Base-by-base conservation (phyloP, 2,888 invertebrate species). In the Tolmerus cingulatus region DNA sequence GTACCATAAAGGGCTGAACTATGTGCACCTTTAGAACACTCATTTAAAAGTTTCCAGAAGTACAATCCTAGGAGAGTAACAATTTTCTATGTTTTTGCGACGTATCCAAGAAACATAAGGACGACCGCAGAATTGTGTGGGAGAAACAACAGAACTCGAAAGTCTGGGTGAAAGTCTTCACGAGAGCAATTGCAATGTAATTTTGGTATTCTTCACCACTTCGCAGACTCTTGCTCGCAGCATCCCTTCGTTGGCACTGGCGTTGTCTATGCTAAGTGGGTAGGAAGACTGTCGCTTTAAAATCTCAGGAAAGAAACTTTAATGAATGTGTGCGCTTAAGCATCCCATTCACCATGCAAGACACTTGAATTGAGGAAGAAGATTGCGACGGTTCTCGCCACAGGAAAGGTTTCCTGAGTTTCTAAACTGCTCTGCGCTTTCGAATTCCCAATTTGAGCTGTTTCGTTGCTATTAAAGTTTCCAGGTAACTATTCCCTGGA, bases 1-100 rank as follows among this genome's bases (percentile, higher is more conserved):
- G 84, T 84, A 84, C 84, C 84, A 84, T 84, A 84, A 84, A 84
- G 84, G 84, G 84, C 66, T 84, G 84, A 84, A 84, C 84, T 84
- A 84, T 84, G 84, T 84, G 57, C 84, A 84, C 84, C 84, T 84
- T 81, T 84, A 84, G 84, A 84, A 84, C 74, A 37, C 66, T 84
- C 84, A 84, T 84, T 84, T 84, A 84, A 74, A 84, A 84, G 84
- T 84, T 84, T 74, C 66, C 37, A 66, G 84, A 84, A 84, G 84
- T 84, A 66, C 84, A 84, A 66, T 84, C 84, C 84, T 66, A 23
- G 37, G 84, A 74, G 84, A 84, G 84, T 74, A 84, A 84, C 84
- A 84, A 84, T 66, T 84, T 74, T 74, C 84, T 66, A 84, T 84
- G 84, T 84, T 84, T 84, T 84, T 84, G 84, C 37, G 74, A 74